Evolutionary conservation across 2,888 invertebrate genomes (phyloP), one percentile per base, ranked within the genome.

Genomic region (Erebia ligea): DNA sequence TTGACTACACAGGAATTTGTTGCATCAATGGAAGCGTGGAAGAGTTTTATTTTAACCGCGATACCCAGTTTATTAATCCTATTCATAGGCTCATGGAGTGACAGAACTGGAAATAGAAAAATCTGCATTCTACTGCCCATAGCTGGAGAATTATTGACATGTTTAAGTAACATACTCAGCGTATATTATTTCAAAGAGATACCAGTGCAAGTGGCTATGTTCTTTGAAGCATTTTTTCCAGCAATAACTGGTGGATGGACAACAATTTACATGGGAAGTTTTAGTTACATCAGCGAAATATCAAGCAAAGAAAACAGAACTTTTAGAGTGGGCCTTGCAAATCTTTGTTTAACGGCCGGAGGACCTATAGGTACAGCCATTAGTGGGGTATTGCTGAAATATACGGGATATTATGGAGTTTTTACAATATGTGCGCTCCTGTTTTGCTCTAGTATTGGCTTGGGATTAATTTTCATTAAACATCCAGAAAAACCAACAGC

Each of bases 81-180:
- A 0, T 94, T 95, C 69, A 78, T 95, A 42, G 95, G 95, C 4
- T 94, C 95, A 0, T 95, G 95, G 95, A 95, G 94, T 70, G 95
- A 95, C 75, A 88, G 93, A 62, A 94, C 94, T 5, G 93, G 94
- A 4, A 89, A 93, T 58, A 85, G 95, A 57, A 95, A 95, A 77
- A 92, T 94, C 2, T 95, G 94, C 69, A 94, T 95, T 73, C 77
- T 95, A 1, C 77, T 94, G 2, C 95, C 95, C 0, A 88, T 95
- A 2, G 72, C 92, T 3, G 95, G 95, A 5, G 94, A 95, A 73
- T 77, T 94, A 1, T 71, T 94, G 0, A 90, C 89, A 76, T 91
- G 90, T 71, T 67, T 93, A 2, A 94, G 94, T 64, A 89, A 94
- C 45, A 88, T 94, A 13, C 62, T 94, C 0, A 94, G 94, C 71